Evolutionary conservation across 2,113 vertebrate genomes (phyloP).

Genomic region (Lichenostomus cassidix): DNA sequence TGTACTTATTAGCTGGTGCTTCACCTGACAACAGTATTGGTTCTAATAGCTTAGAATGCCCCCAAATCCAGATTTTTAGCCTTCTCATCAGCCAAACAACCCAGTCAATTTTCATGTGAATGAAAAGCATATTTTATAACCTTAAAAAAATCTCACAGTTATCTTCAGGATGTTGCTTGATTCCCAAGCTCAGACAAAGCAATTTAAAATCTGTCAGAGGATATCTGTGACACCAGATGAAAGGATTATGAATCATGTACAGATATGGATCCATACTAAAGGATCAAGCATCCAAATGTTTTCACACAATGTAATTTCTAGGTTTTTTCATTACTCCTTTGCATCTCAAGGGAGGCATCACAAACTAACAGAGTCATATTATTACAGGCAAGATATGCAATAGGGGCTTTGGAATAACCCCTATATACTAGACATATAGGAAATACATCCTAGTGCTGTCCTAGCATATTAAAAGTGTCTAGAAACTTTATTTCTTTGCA

Average conservation of each 20-base stretch:
- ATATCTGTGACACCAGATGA: background rate
- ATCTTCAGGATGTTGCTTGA: background rate
- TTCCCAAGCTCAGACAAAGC: background rate
- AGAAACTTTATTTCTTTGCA: background rate
- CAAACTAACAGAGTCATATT: background rate
- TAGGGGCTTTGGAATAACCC: background rate
- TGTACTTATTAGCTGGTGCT: background rate
- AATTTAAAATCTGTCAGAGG: background rate
- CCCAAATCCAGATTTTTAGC: background rate
- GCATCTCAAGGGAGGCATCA: background rate
- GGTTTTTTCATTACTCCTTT: background rate
- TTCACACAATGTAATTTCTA: background rate
- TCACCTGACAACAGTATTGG: background rate
- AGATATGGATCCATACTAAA: background rate
- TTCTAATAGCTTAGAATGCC: background rate
- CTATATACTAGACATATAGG: background rate
- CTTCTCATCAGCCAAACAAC: background rate
- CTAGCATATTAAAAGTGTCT: background rate
- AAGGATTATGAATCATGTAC: background rate
- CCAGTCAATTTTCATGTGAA: background rate
- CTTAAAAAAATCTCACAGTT: background rate
- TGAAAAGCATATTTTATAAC: background rate
- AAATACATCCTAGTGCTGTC: background rate
- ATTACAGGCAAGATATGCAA: background rate
- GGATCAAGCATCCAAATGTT: background rate